phyloP scores from a whole-genome alignment of 2,113 vertebrate genomes.

The Cyanoramphus novaezelandiae region DNA sequence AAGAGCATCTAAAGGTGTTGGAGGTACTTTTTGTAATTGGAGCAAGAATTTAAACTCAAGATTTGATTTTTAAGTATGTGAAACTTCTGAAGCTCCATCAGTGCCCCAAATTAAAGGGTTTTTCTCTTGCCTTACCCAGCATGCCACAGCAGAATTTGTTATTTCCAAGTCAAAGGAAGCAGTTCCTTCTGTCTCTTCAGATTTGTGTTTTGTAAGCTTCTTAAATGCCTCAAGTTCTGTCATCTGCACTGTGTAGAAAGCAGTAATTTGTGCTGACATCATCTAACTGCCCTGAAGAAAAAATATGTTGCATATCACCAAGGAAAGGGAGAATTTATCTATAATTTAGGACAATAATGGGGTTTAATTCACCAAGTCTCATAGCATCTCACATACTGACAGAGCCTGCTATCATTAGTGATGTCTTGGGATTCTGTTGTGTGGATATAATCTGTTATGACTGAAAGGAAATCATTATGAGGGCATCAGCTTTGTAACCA shows the following conservation, averaged over 20 bases:
- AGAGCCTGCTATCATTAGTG: not conserved
- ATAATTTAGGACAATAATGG: slow-evolving; percentile 42
- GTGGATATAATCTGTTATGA: not conserved
- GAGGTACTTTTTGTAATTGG: not conserved
- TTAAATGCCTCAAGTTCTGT: slow-evolving; percentile 34
- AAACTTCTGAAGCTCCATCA: not conserved
- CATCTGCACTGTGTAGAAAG: not conserved
- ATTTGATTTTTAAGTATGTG: not conserved
- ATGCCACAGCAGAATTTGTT: not conserved
- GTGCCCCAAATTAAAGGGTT: not conserved
- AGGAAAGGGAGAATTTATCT: not conserved
- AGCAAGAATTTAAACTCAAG: not conserved
- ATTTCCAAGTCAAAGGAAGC: slow-evolving; percentile 32
- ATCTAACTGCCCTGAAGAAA: slow-evolving; percentile 47
- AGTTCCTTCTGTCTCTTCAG: slow-evolving; percentile 31
- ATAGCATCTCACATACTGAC: not conserved
- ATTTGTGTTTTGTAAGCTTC: not conserved
- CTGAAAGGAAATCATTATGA: not conserved
- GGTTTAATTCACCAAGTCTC: slow-evolving; percentile 19
- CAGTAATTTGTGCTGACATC: slow-evolving; percentile 57
- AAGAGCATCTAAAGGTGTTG: not conserved
- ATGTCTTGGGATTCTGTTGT: not conserved
- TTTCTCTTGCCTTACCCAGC: not conserved
- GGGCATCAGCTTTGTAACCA: not conserved
- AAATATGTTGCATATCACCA: slow-evolving; percentile 30